Conservation (phyloP, 2,113 vertebrate genomes). For the Gymnogyps californianus region DNA sequence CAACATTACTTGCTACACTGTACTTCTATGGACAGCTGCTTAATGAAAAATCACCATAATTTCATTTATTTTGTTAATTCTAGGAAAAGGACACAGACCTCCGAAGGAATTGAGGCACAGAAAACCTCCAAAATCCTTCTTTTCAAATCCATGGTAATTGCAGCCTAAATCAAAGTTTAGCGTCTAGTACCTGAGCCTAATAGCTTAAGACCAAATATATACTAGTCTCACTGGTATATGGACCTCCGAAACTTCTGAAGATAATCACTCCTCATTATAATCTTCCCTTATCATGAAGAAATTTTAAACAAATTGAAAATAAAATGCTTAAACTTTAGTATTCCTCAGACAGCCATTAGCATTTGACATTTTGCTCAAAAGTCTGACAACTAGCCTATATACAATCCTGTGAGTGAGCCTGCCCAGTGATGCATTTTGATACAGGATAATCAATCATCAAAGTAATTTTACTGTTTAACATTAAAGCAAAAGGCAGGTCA, state of each 20-base stretch:
- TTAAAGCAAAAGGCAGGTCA: background rate
- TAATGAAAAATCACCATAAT: background rate
- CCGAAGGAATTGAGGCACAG: background rate
- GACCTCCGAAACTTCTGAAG: background rate
- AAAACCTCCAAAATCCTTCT: background rate
- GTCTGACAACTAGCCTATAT: background rate
- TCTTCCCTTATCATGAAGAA: background rate
- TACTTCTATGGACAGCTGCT: background rate
- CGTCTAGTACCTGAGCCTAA: background rate
- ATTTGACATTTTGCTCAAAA: background rate
- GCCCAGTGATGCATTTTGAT: background rate
- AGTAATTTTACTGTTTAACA: background rate
- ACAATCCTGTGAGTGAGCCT: background rate
- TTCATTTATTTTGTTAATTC: background rate
- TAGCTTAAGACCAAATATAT: background rate
- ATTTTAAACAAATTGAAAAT: slow-evolving; percentile 2
- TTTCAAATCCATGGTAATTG: background rate
- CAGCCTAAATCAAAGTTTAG: background rate
- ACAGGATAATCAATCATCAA: background rate
- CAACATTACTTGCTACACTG: background rate
- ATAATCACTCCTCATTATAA: background rate
- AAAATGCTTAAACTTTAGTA: background rate
- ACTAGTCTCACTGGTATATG: background rate
- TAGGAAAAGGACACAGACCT: background rate
- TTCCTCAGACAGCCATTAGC: background rate